Evolutionary conservation across 2,888 invertebrate genomes (phyloP).

Genomic region (Apodemia hepburni): DNA sequence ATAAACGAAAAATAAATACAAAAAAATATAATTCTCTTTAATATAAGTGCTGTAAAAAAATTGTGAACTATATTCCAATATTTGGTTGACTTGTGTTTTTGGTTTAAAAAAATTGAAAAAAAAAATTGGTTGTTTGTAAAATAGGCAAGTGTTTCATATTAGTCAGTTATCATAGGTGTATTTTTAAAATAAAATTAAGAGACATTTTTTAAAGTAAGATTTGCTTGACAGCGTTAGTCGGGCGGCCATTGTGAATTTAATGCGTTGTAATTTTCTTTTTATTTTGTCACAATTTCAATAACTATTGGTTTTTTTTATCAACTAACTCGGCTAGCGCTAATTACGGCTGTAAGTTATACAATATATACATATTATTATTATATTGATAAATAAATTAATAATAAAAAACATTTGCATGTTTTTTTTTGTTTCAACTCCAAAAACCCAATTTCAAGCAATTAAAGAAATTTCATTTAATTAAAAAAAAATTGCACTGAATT

Average conservation of each 20-base stretch:
- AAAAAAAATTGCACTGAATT: too few relatives aligned
- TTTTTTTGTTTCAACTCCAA: constrained; percentile 23
- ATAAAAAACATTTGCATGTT: constrained; percentile 51
- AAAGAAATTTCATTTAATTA: too few relatives aligned
- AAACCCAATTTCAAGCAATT: too few relatives aligned
- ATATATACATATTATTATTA: constrained; percentile 78
- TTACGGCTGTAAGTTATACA: constrained; percentile 77
- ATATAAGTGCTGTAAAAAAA: constrained; percentile 45
- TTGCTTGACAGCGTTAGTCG: constrained; percentile 47
- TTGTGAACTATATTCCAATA: constrained; percentile 31
- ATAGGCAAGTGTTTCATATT: constrained; percentile 46
- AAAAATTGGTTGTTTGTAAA: constrained; percentile 65
- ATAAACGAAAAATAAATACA: constrained; percentile 61
- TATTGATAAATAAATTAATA: constrained; percentile 80
- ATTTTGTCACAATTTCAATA: constrained; percentile 34
- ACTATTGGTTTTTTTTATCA: constrained; percentile 25
- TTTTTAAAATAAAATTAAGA: constrained; percentile 45
- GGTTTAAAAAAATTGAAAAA: constrained; percentile 30
- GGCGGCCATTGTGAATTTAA: constrained; percentile 34
- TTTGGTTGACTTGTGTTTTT: constrained; percentile 26
- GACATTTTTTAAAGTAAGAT: constrained; percentile 49
- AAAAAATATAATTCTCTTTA: constrained; percentile 59
- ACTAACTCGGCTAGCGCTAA: constrained; percentile 39
- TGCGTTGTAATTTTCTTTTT: constrained; percentile 45
- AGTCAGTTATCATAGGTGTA: constrained; percentile 41